Conservation (phyloP, 2,113 vertebrate genomes). For the Chascanopsetta lugubris region DNA sequence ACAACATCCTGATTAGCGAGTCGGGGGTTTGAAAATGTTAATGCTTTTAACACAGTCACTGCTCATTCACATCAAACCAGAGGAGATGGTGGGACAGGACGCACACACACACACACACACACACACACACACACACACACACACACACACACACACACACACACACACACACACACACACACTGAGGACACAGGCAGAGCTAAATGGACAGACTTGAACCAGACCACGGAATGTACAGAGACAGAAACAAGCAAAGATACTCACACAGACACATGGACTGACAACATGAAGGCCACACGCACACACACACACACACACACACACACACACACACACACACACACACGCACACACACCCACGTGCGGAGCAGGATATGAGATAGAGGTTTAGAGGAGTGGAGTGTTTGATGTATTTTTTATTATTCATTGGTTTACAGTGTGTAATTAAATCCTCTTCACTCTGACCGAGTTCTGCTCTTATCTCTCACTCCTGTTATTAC, state of each 20-base stretch:
- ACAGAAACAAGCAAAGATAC: conserved; percentile 20
- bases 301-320: too few relatives aligned
- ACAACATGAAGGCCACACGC: not conserved
- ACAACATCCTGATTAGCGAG: conserved; percentile 72
- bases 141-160: too few relatives aligned
- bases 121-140: too few relatives aligned
- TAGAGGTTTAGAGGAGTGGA: not conserved
- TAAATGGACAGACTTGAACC: conserved; percentile 14
- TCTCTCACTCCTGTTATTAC: too few relatives aligned
- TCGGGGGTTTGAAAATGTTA: conserved; percentile 75
- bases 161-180: too few relatives aligned
- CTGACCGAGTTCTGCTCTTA: too few relatives aligned
- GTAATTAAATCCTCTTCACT: too few relatives aligned
- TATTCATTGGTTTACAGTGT: not conserved
- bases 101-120: too few relatives aligned
- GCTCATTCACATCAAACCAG: conserved; percentile 60
- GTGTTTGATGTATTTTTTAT: not conserved
- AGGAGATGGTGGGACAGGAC: conserved; percentile 11
- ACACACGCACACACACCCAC: too few relatives aligned
- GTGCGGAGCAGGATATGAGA: too few relatives aligned
- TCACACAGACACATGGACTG: conserved; percentile 23
- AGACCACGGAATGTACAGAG: conserved; percentile 18
- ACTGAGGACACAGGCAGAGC: conserved; percentile 4
- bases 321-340: too few relatives aligned
- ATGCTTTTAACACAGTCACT: conserved; percentile 74